Percentiles rank a stretch among this genome's conserved stretches.
Conservation (phyloP, 2,113 vertebrate species). For the Archocentrus centrarchus region DNA sequence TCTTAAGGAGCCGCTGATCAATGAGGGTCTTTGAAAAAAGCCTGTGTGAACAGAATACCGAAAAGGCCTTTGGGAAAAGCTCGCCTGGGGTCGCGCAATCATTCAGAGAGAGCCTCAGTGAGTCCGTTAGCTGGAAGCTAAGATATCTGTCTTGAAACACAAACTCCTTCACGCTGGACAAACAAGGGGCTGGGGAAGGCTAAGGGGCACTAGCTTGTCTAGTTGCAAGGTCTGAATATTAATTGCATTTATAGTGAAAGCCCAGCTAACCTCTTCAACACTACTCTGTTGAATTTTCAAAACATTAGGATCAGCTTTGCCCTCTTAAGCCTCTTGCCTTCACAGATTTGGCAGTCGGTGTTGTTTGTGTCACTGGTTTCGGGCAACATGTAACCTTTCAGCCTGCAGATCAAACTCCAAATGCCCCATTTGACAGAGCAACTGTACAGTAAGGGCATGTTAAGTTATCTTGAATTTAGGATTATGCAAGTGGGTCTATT, state of each 20-base stretch:
- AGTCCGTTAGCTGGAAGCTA: slow-evolving; percentile 31
- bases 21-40: slow-evolving; percentile 67
- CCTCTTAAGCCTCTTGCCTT: slow-evolving; percentile 24
- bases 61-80: slow-evolving; percentile 44
- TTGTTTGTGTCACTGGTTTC: background rate
- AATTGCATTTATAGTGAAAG: slow-evolving; percentile 7
- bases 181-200: slow-evolving; percentile 20
- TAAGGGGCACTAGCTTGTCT: background rate
- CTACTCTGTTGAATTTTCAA: slow-evolving; percentile 12
- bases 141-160: slow-evolving; percentile 38
- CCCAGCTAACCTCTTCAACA: slow-evolving; percentile 13
- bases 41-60: slow-evolving; percentile 66
- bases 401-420: slow-evolving; percentile 3
- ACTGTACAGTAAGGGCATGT: slow-evolving; percentile 4
- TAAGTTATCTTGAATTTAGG: background rate
- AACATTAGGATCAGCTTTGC: slow-evolving; percentile 19
- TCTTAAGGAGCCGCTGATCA: slow-evolving; percentile 70
- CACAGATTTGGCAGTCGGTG: background rate
- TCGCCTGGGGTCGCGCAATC: slow-evolving; percentile 27
- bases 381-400: slow-evolving; percentile 27
- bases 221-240: slow-evolving; percentile 44
- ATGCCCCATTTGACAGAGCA: slow-evolving; percentile 12
- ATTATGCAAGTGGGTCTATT: background rate
- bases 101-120: slow-evolving; percentile 26
- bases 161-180: slow-evolving; percentile 40